Evolutionary conservation across 2,113 vertebrate species (phyloP), one percentile per base, ranked within the genome.

Genomic region (Tapirus terrestris): DNA sequence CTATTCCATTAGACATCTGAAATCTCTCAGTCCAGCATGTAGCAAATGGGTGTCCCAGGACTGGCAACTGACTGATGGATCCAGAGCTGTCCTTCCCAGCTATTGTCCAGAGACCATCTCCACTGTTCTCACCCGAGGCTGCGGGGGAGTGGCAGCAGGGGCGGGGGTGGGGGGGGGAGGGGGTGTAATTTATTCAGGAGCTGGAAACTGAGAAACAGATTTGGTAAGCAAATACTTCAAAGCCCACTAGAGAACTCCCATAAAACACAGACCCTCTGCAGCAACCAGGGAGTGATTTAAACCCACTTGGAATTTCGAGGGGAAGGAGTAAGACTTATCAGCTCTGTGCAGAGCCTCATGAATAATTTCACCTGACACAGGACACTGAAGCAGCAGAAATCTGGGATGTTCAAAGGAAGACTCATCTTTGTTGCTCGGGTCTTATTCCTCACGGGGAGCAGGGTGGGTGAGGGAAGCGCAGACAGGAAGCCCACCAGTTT

Each of bases 181-280:
- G 73, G 23, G 3, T 10, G 76, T 84, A 90, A 97, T 97, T 97
- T 97, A 90, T 96, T 97, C 89, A 60, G 77, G 63, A 93, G 39
- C 73, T 91, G 80, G 88, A 93, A 89, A 85, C 67, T 65, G 86
- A 94, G 97, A 95, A 97, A 91, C 88, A 84, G 89, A 96, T 95
- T 96, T 85, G 70, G 97, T 96, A 96, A 96, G 93, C 70, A 84
- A 97, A 97, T 92, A 95, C 80, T 88, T 97, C 89, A 93, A 93
- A 98, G 86, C 86, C 84, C 96, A 87, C 95, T 67, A 33, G 97
- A 98, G 94, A 90, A 96, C n/a, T 27, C 61, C 60, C 95, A 95
- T 97, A 96, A 97, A 98, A 97, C 94, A 97, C 8, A 87, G 79
- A 67, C 58, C 43, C 61, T 87, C 56, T 70, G 89, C 70, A 61